Evolutionary conservation across 2,113 vertebrate species (phyloP), one percentile per base, ranked within the genome.

Genomic region (Tragelaphus imberbis): DNA sequence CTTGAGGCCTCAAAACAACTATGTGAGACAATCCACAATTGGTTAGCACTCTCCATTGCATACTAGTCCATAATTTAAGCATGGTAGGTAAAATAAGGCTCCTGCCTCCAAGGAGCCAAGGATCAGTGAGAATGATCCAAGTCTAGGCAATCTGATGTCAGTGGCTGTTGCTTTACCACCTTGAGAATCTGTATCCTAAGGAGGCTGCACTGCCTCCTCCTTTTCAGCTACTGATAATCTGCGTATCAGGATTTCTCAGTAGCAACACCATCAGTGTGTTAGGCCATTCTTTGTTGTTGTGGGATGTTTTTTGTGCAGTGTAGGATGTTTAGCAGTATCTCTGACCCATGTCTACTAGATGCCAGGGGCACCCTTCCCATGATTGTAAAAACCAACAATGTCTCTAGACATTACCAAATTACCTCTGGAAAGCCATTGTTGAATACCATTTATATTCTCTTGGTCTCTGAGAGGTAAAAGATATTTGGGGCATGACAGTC

Each of bases 1-100:
- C 33, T 71, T 91, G 58, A 56, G 51, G 3, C 36, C 58, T 97
- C 53, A 94, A 65, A 94, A 97, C 58, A 95, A 88, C 47, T 85
- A 13, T 80, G 30, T 88, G 36, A 53, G 36, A 92, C 15, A 94
- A n/a, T 68, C 53, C 30, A 63, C 28, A 84, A 53, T 71, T 92
- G 95, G 15, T 84, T 90, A 84, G 44, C 68, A 56, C 15, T 95
- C 40, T 21, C 7, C 61, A 9, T 27, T 94, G 27, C 13, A 12
- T 82, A 63, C 27, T 71, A 77, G 58, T 36, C 27, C 8, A 49
- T 95, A 59, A 94, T n/a, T 47, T 87, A 97, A 91, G 33, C 55
- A 84, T 49, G 56, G 12, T 47, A 92, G 36, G 80, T 93, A 85
- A 79, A 90, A 85, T 53, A 94, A 94, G 25, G 21, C 59, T 30